Conservation (phyloP, 2,888 invertebrate genomes). For the Malthinus seriepunctatus region DNA sequence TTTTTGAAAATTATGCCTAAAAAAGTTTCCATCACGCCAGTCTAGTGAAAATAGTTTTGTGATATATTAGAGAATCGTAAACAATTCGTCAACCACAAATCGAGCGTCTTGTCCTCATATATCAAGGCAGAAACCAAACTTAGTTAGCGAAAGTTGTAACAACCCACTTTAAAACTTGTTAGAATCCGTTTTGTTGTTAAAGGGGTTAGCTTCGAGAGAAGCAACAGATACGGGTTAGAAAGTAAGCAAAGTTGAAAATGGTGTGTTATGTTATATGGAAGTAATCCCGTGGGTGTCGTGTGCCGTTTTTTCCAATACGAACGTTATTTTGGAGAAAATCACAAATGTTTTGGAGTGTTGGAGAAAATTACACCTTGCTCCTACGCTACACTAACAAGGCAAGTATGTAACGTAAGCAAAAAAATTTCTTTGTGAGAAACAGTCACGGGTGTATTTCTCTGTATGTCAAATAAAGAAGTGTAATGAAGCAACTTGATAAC, state of each 20-base stretch:
- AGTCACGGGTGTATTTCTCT: neutral
- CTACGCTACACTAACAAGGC: neutral
- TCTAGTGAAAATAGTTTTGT: no score
- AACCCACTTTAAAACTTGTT: constrained; percentile 20
- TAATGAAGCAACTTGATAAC: constrained; percentile 22
- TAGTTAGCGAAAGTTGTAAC: constrained; percentile 20
- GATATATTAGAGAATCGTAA: neutral
- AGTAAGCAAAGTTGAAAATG: constrained; percentile 19
- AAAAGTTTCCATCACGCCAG: no score
- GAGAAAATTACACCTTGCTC: no score
- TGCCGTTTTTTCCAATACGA: constrained; percentile 12
- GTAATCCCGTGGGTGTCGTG: constrained; percentile 21
- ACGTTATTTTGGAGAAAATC: neutral
- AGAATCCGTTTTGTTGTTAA: constrained; percentile 18
- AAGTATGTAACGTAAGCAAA: neutral
- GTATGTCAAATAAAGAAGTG: constrained; percentile 17
- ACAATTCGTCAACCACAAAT: constrained; percentile 5
- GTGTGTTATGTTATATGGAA: constrained; percentile 17
- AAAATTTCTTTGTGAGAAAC: neutral
- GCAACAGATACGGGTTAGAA: constrained; percentile 17
- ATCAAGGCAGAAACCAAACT: constrained; percentile 11
- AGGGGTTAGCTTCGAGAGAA: constrained; percentile 6
- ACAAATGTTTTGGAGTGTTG: neutral
- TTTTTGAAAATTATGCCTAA: no score
- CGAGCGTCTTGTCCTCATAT: constrained; percentile 14